These are phyloP conservation scores for Atractosteus spatula DNA, from an alignment of 2,113 vertebrate species.

Conservation along the genomic window DNA sequence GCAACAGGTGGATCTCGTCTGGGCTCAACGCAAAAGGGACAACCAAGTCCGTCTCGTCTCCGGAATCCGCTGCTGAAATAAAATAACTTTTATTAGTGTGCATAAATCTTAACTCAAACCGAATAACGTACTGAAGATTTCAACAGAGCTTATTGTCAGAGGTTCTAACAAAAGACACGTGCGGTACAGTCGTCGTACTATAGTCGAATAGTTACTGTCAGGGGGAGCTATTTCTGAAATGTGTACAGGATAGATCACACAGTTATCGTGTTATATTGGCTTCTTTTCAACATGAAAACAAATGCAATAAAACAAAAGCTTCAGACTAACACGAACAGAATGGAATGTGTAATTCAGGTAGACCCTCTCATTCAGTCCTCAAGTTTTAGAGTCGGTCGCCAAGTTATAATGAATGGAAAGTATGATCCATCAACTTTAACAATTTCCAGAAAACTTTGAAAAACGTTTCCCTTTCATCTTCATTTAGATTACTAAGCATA, in stretches of 20 bases:
- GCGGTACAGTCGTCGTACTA: no score
- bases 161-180: no score
- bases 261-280: no score
- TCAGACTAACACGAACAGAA: no score
- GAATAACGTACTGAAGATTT: neutral
- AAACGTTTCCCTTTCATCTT: neutral
- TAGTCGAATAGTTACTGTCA: no score
- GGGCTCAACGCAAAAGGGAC: conserved; percentile 73
- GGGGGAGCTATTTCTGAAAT: no score
- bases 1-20: conserved; percentile 71
- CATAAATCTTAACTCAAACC: neutral
- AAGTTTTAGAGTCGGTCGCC: conserved; percentile 22
- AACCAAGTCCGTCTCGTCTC: conserved; percentile 67
- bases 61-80: conserved; percentile 36
- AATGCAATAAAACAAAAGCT: neutral
- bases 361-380: neutral
- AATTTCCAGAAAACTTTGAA: conserved; percentile 6
- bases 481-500: no score
- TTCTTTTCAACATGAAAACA: neutral
- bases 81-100: no score
- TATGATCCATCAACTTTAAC: conserved; percentile 13
- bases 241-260: no score
- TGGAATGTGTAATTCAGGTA: no score
- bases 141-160: no score
- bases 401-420: conserved; percentile 34